phyloP scores from a whole-genome alignment of 2,888 invertebrate genomes.

The Mycalesis mineus region DNA sequence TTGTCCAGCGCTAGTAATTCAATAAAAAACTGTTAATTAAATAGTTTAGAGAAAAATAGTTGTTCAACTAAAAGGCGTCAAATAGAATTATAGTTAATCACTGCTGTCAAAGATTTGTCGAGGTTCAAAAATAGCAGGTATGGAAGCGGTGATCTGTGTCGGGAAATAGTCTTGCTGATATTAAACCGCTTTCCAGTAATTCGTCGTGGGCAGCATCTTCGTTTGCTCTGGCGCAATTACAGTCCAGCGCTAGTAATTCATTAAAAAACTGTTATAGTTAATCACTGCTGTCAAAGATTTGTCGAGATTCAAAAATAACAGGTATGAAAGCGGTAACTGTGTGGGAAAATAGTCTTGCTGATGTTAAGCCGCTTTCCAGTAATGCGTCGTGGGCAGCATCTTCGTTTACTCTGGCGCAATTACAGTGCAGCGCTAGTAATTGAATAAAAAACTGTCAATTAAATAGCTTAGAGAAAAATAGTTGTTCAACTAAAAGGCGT shows the following conservation, averaged over 20 bases:
- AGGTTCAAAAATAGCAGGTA: constrained; percentile 17
- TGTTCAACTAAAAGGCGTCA: constrained; percentile 22
- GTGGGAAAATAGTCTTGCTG: no score
- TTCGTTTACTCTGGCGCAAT: no score
- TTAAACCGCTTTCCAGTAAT: constrained; percentile 26
- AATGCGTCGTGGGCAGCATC: no score
- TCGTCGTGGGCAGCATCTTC: no score
- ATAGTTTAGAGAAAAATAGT: neutral
- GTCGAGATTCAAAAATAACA: no score
- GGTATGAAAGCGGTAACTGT: no score
- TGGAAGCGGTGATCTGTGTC: constrained; percentile 12
- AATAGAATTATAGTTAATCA: constrained; percentile 72
- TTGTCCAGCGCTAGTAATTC: constrained; percentile 17
- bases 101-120: constrained; percentile 26
- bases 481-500: neutral
- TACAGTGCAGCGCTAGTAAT: no score
- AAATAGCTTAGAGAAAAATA: neutral
- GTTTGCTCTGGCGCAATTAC: no score
- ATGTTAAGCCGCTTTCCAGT: no score
- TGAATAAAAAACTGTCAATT: neutral
- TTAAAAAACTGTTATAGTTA: no score
- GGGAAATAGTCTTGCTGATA: constrained; percentile 28
- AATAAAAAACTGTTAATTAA: neutral
- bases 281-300: no score
- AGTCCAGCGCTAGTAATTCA: neutral